phyloP scores from a whole-genome alignment of 2,888 invertebrate genomes.

The Callyntrura sp. region DNA sequence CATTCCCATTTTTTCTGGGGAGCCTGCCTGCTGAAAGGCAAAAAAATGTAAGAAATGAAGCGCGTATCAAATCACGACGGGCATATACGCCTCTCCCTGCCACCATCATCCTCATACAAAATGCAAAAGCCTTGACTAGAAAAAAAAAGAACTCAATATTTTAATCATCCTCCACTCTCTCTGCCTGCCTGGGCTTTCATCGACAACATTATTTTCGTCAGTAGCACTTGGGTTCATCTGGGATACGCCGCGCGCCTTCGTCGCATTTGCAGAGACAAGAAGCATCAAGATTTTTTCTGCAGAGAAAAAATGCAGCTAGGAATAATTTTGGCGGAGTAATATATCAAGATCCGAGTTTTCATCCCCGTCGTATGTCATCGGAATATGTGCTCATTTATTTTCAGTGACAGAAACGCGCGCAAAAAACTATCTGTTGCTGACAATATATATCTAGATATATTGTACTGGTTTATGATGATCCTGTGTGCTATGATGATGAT shows the following conservation, averaged over 20 bases:
- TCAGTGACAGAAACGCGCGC: slow-evolving; percentile 42
- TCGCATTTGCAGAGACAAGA: too few relatives aligned
- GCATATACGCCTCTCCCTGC: background rate
- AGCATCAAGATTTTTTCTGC: too few relatives aligned
- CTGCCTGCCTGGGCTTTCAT: slow-evolving; percentile 11
- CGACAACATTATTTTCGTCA: slow-evolving; percentile 39
- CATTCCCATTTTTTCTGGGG: background rate
- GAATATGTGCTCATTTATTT: slow-evolving; percentile 59
- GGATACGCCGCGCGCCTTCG: background rate
- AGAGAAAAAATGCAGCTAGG: background rate
- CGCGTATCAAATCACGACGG: background rate
- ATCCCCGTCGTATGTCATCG: slow-evolving; percentile 35
- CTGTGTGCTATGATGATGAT: background rate
- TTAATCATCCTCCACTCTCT: slow-evolving; percentile 19
- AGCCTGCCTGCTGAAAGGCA: slow-evolving; percentile 8
- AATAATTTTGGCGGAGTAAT: background rate
- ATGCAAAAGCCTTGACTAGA: background rate
- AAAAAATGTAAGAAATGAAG: slow-evolving; percentile 33
- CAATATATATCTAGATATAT: too few relatives aligned
- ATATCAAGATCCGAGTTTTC: slow-evolving; percentile 14
- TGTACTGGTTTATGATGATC: too few relatives aligned
- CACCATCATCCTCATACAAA: background rate
- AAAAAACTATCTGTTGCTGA: background rate
- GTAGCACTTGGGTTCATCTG: background rate
- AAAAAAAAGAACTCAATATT: slow-evolving; percentile 25